Percentiles rank a stretch among this genome's conserved stretches.
phyloP scores from a whole-genome alignment of 1,140 invertebrate species.

The Drosophila suzukii region DNA sequence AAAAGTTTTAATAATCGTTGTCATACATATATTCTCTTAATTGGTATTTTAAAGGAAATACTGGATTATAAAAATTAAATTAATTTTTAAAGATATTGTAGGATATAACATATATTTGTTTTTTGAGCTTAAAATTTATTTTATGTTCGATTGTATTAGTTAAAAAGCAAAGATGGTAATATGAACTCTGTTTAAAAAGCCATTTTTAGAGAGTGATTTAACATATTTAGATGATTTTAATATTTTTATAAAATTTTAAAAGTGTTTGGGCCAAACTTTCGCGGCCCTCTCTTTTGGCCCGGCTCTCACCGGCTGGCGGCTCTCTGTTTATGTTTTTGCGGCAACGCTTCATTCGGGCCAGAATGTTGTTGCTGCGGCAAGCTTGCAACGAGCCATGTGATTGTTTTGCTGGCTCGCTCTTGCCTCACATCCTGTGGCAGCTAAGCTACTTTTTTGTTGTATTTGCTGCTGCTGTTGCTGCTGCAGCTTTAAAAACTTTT shows the following conservation, averaged over 20 bases:
- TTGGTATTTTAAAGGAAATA: too few species aligned
- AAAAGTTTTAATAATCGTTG: too few species aligned
- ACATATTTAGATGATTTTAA: too few species aligned
- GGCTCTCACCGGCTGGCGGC: constrained; percentile 58
- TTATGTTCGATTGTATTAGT: too few species aligned
- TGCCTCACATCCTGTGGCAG: constrained; percentile 58
- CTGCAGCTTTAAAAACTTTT: constrained; percentile 72
- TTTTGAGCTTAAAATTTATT: too few species aligned
- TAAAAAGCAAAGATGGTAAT: too few species aligned
- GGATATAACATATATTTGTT: too few species aligned
- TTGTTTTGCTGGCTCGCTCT: constrained; percentile 69
- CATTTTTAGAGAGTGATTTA: too few species aligned
- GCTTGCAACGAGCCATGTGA: constrained; percentile 72
- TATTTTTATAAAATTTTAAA: neutral
- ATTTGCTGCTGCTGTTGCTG: constrained; percentile 11
- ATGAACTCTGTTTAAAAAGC: too few species aligned
- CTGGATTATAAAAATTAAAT: too few species aligned
- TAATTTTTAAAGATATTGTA: too few species aligned
- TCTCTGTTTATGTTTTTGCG: constrained; percentile 84
- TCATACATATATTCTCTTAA: too few species aligned
- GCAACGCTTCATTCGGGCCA: constrained; percentile 46
- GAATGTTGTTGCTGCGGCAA: constrained; percentile 55
- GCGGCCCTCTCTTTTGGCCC: constrained; percentile 31
- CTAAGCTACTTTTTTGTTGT: constrained; percentile 9
- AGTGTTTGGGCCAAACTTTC: neutral